Evolutionary conservation across 2,888 invertebrate species (phyloP).

Genomic region (Archips crataeganus): DNA sequence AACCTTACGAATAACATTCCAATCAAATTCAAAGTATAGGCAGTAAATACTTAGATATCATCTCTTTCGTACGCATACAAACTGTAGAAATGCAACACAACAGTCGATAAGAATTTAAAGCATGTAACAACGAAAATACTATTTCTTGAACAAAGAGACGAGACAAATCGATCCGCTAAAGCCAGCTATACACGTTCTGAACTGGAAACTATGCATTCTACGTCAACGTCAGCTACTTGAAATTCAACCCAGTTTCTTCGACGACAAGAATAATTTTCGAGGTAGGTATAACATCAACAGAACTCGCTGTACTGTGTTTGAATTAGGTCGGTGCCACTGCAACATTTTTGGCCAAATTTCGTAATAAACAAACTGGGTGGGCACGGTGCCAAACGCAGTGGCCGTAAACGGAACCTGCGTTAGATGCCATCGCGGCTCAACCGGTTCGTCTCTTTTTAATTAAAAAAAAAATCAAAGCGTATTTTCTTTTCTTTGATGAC

Average conservation of each 20-base stretch:
- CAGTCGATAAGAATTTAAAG: constrained; percentile 18
- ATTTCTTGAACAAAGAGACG: constrained; percentile 5
- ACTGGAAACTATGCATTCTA: constrained; percentile 40
- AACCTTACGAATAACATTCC: not conserved
- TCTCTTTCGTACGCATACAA: not conserved
- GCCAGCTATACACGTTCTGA: constrained; percentile 43
- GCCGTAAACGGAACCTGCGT: constrained; percentile 44
- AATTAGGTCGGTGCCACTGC: constrained; percentile 77
- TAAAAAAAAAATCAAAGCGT: constrained; percentile 21
- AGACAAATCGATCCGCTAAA: constrained; percentile 11
- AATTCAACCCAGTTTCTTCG: constrained; percentile 37
- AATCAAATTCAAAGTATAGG: not conserved
- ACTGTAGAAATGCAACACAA: not conserved
- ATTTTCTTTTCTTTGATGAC: constrained; percentile 33
- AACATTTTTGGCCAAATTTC: constrained; percentile 83
- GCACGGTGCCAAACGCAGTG: constrained; percentile 67
- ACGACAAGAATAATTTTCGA: not conserved
- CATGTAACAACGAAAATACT: constrained; percentile 6
- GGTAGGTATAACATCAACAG: constrained; percentile 37
- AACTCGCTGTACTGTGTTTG: constrained; percentile 50
- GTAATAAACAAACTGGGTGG: constrained; percentile 80
- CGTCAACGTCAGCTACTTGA: not conserved
- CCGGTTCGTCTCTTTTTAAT: constrained; percentile 23
- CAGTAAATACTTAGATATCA: not conserved
- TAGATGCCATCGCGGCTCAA: constrained; percentile 15